Evolutionary conservation across 2,888 invertebrate genomes (phyloP).

Genomic region (Isoperla grammatica): DNA sequence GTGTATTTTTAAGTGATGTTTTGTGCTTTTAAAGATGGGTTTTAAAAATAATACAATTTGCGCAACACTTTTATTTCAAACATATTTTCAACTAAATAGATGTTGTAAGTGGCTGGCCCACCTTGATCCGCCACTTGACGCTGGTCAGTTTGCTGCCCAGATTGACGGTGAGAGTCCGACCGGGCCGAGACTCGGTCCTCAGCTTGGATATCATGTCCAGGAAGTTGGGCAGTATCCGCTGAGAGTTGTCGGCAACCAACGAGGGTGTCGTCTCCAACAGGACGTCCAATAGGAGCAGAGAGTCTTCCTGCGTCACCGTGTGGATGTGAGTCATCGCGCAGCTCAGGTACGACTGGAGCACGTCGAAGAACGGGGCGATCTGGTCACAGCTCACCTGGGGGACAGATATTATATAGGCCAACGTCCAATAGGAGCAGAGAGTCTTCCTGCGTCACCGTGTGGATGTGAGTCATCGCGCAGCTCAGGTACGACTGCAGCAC

Average conservation of each 20-base stretch:
- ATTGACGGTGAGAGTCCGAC: constrained; percentile 62
- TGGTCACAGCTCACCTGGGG: constrained; percentile 46
- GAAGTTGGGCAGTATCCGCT: constrained; percentile 71
- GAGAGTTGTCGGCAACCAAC: constrained; percentile 60
- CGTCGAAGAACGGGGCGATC: constrained; percentile 66
- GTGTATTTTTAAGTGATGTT: too few species aligned
- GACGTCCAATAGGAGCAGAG: constrained; percentile 70
- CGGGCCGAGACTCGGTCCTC: constrained; percentile 57
- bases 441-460: constrained; percentile 73
- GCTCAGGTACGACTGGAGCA: constrained; percentile 70
- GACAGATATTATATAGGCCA: neutral
- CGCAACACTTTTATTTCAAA: too few species aligned
- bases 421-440: constrained; percentile 56
- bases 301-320: constrained; percentile 73
- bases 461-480: constrained; percentile 88
- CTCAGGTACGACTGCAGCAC: constrained; percentile 71
- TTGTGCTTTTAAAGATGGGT: too few species aligned
- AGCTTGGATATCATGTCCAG: constrained; percentile 78
- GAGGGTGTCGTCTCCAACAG: constrained; percentile 61
- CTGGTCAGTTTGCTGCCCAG: constrained; percentile 67
- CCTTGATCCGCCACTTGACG: constrained; percentile 72
- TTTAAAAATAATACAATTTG: too few species aligned
- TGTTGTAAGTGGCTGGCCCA: too few species aligned
- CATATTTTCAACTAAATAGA: too few species aligned
- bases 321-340: constrained; percentile 91